phyloP scores from a whole-genome alignment of 2,113 vertebrate species.

The Pelecanoides urinatrix region DNA sequence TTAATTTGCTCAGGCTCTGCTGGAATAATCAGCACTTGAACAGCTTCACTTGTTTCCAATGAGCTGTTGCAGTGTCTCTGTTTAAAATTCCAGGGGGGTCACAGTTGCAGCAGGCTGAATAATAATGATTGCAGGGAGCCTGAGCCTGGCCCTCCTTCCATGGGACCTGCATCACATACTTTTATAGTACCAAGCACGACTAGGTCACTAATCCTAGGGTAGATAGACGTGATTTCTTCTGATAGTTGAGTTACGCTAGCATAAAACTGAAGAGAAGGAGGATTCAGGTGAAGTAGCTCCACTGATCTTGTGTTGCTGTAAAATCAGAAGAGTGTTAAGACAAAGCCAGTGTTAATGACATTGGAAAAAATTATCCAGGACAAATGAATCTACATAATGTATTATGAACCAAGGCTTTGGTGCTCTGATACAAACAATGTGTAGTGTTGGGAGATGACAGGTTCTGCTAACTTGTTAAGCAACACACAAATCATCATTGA shows the following conservation, averaged over 20 bases:
- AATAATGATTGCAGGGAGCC: background rate
- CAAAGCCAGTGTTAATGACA: background rate
- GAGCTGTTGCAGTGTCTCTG: background rate
- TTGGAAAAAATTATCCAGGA: background rate
- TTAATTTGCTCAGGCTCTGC: conserved; percentile 21
- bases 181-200: background rate
- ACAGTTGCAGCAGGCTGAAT: background rate
- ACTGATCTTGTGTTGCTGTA: background rate
- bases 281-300: background rate
- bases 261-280: background rate
- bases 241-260: background rate
- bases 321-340: background rate
- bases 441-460: background rate
- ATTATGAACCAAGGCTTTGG: background rate
- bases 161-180: background rate
- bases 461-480: background rate
- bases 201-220: background rate
- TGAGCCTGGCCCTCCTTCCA: background rate
- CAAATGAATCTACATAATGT: background rate
- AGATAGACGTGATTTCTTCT: background rate
- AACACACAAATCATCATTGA: background rate
- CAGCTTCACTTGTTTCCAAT: conserved; percentile 4
- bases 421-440: background rate
- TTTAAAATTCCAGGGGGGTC: conserved; percentile 11
- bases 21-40: conserved; percentile 32